Base-by-base conservation (phyloP, 2,797 vertebrate genomes). In the Liparis tanakae region DNA sequence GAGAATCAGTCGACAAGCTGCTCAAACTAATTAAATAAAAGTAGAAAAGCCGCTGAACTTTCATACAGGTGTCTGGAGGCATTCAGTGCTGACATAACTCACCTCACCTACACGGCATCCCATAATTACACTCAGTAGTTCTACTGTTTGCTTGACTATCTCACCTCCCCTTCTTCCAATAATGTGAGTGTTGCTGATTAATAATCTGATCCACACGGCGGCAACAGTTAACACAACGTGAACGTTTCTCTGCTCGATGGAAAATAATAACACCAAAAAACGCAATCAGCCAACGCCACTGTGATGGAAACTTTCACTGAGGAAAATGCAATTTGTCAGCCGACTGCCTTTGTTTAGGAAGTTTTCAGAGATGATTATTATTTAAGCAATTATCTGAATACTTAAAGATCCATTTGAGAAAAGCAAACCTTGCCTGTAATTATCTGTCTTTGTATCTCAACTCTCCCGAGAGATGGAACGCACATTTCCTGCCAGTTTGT, bases 321-420 rank as follows among this genome's bases (percentile, higher is more conserved):
- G 82, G 77, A 80, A 92, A 91, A 88, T 79, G 85, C 76, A 89
- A 91, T 91, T 91, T 91, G 85, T 91, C 91, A 91, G 83, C 75
- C 39, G 72, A 84, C 79, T 91, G 90, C 83, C 37, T 91, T 91
- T 86, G 85, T 92, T 92, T 90, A 70, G 82, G 50, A 89, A 43
- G 51, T 84, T 90, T 90, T 83, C 63, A 66, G 72, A 76, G 74
- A 86, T 83, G 58, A 91, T 87, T 88, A 82, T 85, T 91, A 87
- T 93, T 90, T 88, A 87, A 71, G 79, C 77, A 87, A 87, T 89
- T 91, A 85, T 86, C 67, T 80, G 50, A 87, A 83, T 84, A 79
- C 88, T 76, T 79, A 84, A 84, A 87, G 41, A 82, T 82, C 70
- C 74, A 70, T 80, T 76, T 75, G 53, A 63, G 63, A 65, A 86